phyloP scores from a whole-genome alignment of 2,797 vertebrate species.

The Etheostoma nigrum region DNA sequence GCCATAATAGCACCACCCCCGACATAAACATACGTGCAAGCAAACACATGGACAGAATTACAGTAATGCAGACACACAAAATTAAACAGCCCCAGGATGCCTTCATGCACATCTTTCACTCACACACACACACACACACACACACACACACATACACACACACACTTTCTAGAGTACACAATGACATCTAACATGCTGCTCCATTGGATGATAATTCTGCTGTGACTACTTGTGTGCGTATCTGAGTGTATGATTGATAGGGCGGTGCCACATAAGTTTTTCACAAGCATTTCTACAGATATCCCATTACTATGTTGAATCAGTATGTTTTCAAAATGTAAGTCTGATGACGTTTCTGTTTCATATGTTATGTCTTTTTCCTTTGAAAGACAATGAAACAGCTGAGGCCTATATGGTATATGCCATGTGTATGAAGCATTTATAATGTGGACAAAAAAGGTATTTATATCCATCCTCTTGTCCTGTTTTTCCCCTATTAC shows the following conservation, averaged over 20 bases:
- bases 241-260: slow-evolving; percentile 4
- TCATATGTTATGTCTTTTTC: slow-evolving; percentile 1
- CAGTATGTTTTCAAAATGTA: slow-evolving; percentile 26
- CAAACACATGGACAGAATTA: slow-evolving; percentile 1
- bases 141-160: slow-evolving; percentile 16
- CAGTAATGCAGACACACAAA: background rate
- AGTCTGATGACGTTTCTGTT: slow-evolving; percentile 3
- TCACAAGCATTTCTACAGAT: slow-evolving; percentile 32
- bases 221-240: slow-evolving; percentile 36
- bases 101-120: slow-evolving; percentile 28
- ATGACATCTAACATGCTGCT: slow-evolving; percentile 51
- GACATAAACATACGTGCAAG: slow-evolving; percentile 3
- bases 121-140: slow-evolving; percentile 2
- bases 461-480: slow-evolving; percentile 24
- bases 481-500: slow-evolving; percentile 14
- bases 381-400: slow-evolving; percentile 11
- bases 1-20: slow-evolving; percentile 19
- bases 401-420: slow-evolving; percentile 3
- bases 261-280: slow-evolving; percentile 12
- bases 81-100: slow-evolving; percentile 29
- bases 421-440: slow-evolving; percentile 41
- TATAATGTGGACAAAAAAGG: slow-evolving; percentile 30
- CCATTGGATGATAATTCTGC: slow-evolving; percentile 7
- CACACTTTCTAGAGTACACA: slow-evolving; percentile 9
- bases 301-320: slow-evolving; percentile 9